Base-by-base conservation (phyloP, 2,797 vertebrate genomes). In the Sebastes hubbsi region DNA sequence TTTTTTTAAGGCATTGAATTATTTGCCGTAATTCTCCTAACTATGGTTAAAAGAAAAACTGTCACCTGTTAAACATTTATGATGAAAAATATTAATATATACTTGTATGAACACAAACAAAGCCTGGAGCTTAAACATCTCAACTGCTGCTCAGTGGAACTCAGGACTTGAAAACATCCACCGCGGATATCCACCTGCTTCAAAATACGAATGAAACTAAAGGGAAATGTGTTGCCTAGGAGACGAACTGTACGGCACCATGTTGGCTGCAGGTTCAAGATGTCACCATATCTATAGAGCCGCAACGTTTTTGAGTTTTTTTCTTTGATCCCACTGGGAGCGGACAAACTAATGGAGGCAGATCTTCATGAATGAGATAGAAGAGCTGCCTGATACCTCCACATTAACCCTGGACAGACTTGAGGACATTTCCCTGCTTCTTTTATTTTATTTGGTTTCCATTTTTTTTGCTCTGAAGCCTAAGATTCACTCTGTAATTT, bases 81-180 rank as follows among this genome's bases (percentile, higher is more conserved):
- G 92, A 95, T 95, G 88, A 94, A 93, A 95, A 94, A 88, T 82
- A 95, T 95, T 95, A 96, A 96, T 95, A 95, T 96, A 95, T 96
- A 96, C 92, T 93, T 92, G 86, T 91, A 90, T 80, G 90, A 92
- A 93, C 86, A 87, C 85, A 89, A 86, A 91, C 74, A 95, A 90
- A 96, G 97, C 96, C 96, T 96, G 97, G 97, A 96, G 97, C 97
- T 97, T 96, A 95, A 91, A 96, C 96, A 97, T 97, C 96, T 97
- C 96, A 96, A 94, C 97, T 98, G 98, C 98, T 99, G 97, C 98
- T 99, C 97, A 96, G 96, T 95, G 96, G 97, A 96, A 97, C 98
- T 99, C 98, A 99, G 98, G 98, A 96, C 94, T 92, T 96, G 96
- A 95, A 96, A 94, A 95, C 85, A 90, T 89, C 77, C 82, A 86